Base-by-base conservation (phyloP, 64 coral and sea anemone species). In the Stichodactyla mertensii region DNA sequence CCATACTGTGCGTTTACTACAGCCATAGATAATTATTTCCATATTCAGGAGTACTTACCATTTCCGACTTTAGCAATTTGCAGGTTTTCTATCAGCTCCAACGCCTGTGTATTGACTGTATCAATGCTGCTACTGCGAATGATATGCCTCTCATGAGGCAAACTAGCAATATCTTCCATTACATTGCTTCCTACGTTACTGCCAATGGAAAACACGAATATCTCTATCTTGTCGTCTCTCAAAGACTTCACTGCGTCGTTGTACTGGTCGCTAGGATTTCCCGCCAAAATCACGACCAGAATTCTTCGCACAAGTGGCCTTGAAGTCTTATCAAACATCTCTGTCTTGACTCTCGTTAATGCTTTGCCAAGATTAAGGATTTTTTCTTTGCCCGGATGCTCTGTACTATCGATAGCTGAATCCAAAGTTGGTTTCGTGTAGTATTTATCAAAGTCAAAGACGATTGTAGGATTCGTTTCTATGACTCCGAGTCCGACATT, bases 361-460 rank as follows among this genome's bases (percentile, higher is more conserved):
- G 87, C 87, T 80, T 92, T 88, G 11, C 89, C 93, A 62, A 95
- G 74, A 61, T 95, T 91, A n/a, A 86, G 83, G 27, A 55, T 12
- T 64, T 59, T 83, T 14, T 67, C 80, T 61, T 11, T 77, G 78
- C 93, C 89, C 4, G 93, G 90, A 27, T 86, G 91, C n/a, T 91
- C 83, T 8, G 87, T 86, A 10, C 87, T 88, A 36, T 82, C 87
- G 18, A 95, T 71, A 20, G 89, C 83, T 53, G 83, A 85, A 51
- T 95, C 61, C 5, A 95, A 77, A 7, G 77, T 78, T 5, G 51
- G 53, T 53, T 95, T 95, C 23, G 83, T 86, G 26, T 89, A 95
- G 52, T 92, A 92, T 8, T 89, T 87, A 55, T 95, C 93, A 86
- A 95, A 92, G 26, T 89, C 71, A 64, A 95, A 95, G 7, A 95